phyloP scores from a whole-genome alignment of 2,113 vertebrate species.

The Phrynosoma blainvillii region DNA sequence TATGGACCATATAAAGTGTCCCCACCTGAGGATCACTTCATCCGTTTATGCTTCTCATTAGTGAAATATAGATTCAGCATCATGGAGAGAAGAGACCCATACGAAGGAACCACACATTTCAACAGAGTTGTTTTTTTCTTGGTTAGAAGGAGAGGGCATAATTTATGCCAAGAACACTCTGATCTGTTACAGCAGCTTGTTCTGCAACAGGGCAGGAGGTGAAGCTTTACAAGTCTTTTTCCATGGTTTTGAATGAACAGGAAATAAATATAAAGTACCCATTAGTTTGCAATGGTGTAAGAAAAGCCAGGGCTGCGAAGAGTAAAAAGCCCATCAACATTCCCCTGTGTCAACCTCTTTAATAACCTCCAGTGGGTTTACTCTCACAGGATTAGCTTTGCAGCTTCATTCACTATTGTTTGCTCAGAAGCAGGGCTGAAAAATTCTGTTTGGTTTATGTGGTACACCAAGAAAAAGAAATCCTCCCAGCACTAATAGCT shows the following conservation, averaged over 20 bases:
- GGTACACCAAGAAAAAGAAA: background rate
- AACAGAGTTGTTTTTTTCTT: conserved; percentile 1
- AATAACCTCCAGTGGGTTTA: conserved; percentile 52
- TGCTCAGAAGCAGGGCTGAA: conserved; percentile 21
- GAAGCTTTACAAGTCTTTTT: conserved; percentile 24
- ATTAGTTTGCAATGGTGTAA: conserved; percentile 50
- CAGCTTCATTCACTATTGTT: conserved; percentile 36
- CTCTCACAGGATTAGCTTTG: conserved; percentile 39
- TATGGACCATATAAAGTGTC: background rate
- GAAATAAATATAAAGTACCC: conserved; percentile 54
- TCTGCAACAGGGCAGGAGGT: conserved; percentile 36
- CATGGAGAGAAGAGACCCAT: background rate
- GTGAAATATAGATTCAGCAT: background rate
- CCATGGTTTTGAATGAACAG: conserved; percentile 33
- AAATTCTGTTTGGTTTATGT: conserved; percentile 25
- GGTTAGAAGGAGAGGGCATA: background rate
- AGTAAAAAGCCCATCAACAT: conserved; percentile 45
- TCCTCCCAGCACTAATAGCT: background rate
- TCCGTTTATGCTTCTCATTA: background rate
- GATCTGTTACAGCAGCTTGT: conserved; percentile 23
- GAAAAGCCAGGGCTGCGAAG: conserved; percentile 52
- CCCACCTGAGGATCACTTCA: background rate
- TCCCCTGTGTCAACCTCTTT: conserved; percentile 43
- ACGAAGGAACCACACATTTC: background rate
- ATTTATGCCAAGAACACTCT: conserved; percentile 2